A percentile compares a stretch with the other conserved stretches of the same genome.
Conservation (phyloP, 2,797 vertebrate genomes). For the Malacoctenus gilli region DNA sequence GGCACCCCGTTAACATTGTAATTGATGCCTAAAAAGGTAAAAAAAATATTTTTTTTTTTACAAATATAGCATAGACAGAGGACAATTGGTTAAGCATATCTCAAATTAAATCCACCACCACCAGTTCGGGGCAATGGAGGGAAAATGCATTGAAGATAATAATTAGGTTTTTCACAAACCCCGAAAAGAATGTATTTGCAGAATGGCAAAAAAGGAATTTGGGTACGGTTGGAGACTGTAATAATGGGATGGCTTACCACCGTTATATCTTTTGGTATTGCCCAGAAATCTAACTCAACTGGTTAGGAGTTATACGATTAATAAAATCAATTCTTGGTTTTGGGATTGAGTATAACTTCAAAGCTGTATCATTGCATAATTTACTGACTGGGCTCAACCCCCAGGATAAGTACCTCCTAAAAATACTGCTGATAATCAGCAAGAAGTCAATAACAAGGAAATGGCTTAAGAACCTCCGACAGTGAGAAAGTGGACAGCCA, state of each 20-base stretch:
- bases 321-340: background rate
- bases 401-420: background rate
- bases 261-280: conserved; percentile 7
- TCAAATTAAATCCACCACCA: background rate
- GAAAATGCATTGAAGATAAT: conserved; percentile 1
- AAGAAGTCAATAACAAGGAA: too few relatives aligned
- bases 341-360: background rate
- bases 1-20: background rate
- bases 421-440: too few relatives aligned
- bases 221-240: background rate
- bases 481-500: too few relatives aligned
- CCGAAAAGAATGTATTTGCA: background rate
- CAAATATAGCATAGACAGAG: background rate
- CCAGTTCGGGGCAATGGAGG: conserved; percentile 11
- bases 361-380: background rate
- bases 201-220: background rate
- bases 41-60: background rate
- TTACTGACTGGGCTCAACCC: background rate
- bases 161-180: background rate
- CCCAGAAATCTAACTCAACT: background rate
- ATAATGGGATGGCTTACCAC: conserved; percentile 9
- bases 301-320: background rate
- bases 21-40: background rate
- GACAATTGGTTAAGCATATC: background rate
- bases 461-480: too few relatives aligned